These are phyloP conservation scores for Cinclus cinclus DNA, from an alignment of 2,113 vertebrate genomes.

Conservation along the genomic window DNA sequence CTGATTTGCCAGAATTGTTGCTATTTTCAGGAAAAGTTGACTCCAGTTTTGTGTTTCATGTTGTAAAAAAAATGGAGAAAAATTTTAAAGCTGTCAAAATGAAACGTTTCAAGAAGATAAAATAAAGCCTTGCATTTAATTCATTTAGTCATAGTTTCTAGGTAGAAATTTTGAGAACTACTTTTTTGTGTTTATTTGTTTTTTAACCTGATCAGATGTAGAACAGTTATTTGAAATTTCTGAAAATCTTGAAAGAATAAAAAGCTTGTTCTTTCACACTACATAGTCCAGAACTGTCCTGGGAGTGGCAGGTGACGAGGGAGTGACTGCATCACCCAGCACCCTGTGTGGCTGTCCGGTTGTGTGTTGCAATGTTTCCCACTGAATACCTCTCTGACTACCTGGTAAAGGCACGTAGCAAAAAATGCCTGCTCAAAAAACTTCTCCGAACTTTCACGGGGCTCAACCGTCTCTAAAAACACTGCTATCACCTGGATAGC, in stretches of 20 bases:
- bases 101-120: not conserved
- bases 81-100: not conserved
- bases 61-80: not conserved
- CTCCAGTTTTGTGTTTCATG: not conserved
- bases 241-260: not conserved
- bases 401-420: not conserved
- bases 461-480: not conserved
- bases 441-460: not conserved
- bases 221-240: not conserved
- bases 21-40: slow-evolving; percentile 27
- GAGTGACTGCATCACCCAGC: not conserved
- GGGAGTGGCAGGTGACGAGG: not conserved
- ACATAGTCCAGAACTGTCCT: not conserved
- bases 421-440: not conserved
- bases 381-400: not conserved
- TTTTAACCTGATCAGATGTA: not conserved
- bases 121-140: not conserved
- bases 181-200: not conserved
- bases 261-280: not conserved
- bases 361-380: not conserved
- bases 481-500: not conserved
- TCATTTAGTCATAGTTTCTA: not conserved
- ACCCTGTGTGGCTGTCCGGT: not conserved
- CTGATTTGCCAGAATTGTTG: slow-evolving; percentile 44
- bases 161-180: not conserved